Base-by-base conservation (phyloP, 2,113 vertebrate species). In the Perca schrenkii region DNA sequence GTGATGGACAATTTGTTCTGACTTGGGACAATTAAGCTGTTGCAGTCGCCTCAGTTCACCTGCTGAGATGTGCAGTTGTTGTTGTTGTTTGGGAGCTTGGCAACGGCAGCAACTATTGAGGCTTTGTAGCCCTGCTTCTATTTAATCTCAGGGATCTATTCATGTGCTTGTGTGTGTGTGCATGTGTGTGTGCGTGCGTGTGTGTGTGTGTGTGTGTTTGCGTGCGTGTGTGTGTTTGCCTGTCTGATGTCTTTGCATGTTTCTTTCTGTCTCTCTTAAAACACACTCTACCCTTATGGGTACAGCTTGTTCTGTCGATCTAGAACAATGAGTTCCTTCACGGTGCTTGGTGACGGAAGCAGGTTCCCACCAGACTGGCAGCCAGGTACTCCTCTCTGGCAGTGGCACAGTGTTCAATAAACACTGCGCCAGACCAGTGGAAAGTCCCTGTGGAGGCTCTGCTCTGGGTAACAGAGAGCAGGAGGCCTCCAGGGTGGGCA, bases 291-390 rank as follows among this genome's bases (percentile, higher is more conserved):
- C 28, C 80, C 82, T 70, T 53, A 49, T 87, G 84, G 89, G 84
- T 85, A 92, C 84, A 67, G 65, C 34, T 17, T 62, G 83, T 89
- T 62, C 77, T 4, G 66, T 63, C 52, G 57, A 78, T 62, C 47
- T 66, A 82, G 84, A 92, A 93, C 91, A 94, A 90, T 89, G 89
- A 84, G 80, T 85, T 86, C 89, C 88, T 93, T 92, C 86, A 92
- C 31, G 49, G 63, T 68, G 77, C 17, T 46, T 10, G 53, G 66
- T 87, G 82, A 89, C 74, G 69, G 58, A 80, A 76, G 90, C 86
- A 75, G 83, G 86, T 88, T 89, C 86, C 87, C 87, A 89, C 79
- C 80, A 72, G 74, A 81, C 21, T 62, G 49, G 47, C 79, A n/a
- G 83, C 89, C 88, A 94, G 89, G 89, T 93, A 88, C 84, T 88